Evolutionary conservation across 2,113 vertebrate genomes (phyloP).

Genomic region (Ardeotis arabs): DNA sequence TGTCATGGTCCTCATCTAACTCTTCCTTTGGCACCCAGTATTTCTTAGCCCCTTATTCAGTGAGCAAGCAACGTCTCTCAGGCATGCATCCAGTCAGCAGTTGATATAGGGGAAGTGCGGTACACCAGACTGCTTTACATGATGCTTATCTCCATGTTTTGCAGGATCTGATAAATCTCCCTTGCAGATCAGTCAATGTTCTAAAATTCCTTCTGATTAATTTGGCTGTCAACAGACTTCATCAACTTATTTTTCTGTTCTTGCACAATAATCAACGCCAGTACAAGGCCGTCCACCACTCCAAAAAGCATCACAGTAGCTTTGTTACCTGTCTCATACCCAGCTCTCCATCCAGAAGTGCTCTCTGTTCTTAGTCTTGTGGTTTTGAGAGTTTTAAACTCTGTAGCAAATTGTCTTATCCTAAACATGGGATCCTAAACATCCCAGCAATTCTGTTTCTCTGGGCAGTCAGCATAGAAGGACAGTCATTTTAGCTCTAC

Average conservation of each 20-base stretch:
- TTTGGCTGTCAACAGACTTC: not conserved
- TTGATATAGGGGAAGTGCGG: not conserved
- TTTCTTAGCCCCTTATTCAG: not conserved
- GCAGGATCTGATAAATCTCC: not conserved
- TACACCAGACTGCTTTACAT: not conserved
- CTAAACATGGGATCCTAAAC: not conserved
- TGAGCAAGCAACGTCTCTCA: not conserved
- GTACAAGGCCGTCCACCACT: not conserved
- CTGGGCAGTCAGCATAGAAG: not conserved
- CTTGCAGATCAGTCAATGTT: not conserved
- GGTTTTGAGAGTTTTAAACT: not conserved
- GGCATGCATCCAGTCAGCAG: not conserved
- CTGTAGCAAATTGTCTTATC: not conserved
- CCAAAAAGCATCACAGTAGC: not conserved
- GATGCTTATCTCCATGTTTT: not conserved
- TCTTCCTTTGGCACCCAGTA: not conserved
- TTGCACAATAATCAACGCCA: not conserved
- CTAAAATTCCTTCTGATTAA: not conserved
- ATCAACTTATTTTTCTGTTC: not conserved
- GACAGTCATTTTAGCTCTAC: not conserved
- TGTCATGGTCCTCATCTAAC: not conserved
- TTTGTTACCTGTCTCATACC: not conserved
- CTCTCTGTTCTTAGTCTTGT: not conserved
- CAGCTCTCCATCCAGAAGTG: not conserved
- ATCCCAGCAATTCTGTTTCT: not conserved